Evolutionary conservation across 2,113 vertebrate genomes (phyloP).

Genomic region (Parus major): DNA sequence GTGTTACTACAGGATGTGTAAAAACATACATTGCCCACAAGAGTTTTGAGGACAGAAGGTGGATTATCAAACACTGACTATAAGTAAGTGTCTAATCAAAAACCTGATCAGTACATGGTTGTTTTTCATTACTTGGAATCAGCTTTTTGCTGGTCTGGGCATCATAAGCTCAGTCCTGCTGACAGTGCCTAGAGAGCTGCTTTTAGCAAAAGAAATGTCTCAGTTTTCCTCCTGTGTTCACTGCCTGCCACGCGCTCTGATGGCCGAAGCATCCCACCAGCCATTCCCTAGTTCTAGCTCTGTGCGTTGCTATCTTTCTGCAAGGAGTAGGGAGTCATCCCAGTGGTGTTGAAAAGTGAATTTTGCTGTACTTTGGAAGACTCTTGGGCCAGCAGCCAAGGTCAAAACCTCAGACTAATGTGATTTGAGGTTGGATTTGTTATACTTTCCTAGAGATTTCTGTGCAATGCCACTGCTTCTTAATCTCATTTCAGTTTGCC

Average conservation of each 20-base stretch:
- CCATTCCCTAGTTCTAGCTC: not conserved
- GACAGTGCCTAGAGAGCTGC: not conserved
- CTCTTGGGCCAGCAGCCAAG: not conserved
- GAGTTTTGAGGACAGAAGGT: not conserved
- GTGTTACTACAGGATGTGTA: not conserved
- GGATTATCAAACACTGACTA: not conserved
- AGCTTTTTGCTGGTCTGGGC: not conserved
- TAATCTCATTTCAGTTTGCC: not conserved
- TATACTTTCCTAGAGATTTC: not conserved
- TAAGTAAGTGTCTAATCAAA: not conserved
- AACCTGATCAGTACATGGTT: rapidly evolving
- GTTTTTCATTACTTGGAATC: not conserved
- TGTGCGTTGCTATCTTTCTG: not conserved
- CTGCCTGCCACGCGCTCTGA: rapidly evolving
- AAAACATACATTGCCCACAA: not conserved
- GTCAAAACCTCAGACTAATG: not conserved
- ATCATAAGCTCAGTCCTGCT: not conserved
- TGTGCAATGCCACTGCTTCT: not conserved
- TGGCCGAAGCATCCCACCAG: not conserved
- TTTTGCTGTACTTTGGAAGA: not conserved
- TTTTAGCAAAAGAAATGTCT: not conserved
- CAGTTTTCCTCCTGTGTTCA: not conserved
- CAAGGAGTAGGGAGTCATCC: not conserved
- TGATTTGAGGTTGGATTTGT: not conserved
- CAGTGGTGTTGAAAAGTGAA: not conserved